These are phyloP conservation scores for Brachynemurus nebulosus DNA, from an alignment of 2,888 invertebrate genomes.

Conservation along the genomic window DNA sequence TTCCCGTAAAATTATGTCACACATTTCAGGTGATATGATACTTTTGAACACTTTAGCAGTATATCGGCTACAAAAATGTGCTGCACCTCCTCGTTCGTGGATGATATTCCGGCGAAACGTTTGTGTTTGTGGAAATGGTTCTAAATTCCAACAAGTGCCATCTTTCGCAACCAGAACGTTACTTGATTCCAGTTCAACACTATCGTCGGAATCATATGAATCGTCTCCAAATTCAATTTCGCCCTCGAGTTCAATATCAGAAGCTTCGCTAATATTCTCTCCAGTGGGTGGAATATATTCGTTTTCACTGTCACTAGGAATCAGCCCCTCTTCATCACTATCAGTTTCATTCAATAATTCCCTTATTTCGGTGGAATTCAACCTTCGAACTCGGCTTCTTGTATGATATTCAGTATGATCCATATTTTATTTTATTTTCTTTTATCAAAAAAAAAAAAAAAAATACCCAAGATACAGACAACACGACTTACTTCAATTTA, in stretches of 20 bases:
- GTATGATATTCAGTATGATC: too few relatives aligned
- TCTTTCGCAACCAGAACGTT: not conserved
- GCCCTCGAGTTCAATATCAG: not conserved
- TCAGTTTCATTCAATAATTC: not conserved
- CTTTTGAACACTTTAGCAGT: slow-evolving; percentile 2
- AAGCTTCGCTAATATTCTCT: not conserved
- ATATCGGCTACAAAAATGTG: not conserved
- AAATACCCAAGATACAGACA: too few relatives aligned
- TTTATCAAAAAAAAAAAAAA: too few relatives aligned
- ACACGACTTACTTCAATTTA: too few relatives aligned
- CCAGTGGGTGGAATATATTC: not conserved
- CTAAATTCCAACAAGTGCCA: not conserved
- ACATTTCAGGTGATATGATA: slow-evolving; percentile 3
- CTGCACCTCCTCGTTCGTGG: not conserved
- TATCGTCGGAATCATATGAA: slow-evolving; percentile 1
- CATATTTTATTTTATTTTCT: too few relatives aligned
- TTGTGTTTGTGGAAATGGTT: slow-evolving; percentile 1
- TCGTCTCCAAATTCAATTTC: not conserved
- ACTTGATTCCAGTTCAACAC: not conserved
- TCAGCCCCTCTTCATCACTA: not conserved
- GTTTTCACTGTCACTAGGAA: not conserved
- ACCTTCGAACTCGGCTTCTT: not conserved
- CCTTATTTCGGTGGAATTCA: not conserved
- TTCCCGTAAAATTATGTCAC: not conserved
- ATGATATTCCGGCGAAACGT: not conserved